Evolutionary conservation across 2,888 invertebrate genomes (phyloP).

Genomic region (Dryobotodes eremita): DNA sequence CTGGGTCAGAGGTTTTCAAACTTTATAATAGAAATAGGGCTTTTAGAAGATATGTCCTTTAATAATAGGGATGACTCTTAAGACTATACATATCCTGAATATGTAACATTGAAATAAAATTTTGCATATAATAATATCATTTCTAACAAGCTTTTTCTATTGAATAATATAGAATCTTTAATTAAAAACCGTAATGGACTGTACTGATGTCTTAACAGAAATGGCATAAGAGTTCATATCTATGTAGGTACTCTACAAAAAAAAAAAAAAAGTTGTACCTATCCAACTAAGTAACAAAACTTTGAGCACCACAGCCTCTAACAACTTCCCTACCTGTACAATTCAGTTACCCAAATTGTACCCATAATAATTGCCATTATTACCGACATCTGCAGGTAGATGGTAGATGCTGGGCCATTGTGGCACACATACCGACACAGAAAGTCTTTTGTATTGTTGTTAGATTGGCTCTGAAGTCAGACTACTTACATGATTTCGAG

Average conservation of each 20-base stretch:
- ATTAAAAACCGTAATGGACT: no score
- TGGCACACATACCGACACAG: constrained; percentile 44
- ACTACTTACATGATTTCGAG: constrained; percentile 31
- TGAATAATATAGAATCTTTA: no score
- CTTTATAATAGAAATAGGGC: constrained; percentile 14
- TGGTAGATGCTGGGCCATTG: constrained; percentile 29
- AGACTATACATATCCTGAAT: no score
- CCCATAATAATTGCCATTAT: constrained; percentile 88
- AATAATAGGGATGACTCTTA: no score
- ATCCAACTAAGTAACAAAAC: constrained; percentile 42
- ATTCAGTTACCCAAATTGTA: constrained; percentile 80
- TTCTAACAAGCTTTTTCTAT: no score
- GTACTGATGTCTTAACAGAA: no score
- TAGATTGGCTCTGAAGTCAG: constrained; percentile 43
- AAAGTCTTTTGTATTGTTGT: constrained; percentile 54
- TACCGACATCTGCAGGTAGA: constrained; percentile 74
- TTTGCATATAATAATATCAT: no score
- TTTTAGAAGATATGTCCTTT: neutral
- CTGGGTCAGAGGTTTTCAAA: constrained; percentile 74
- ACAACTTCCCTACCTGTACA: constrained; percentile 80
- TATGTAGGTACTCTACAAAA: no score
- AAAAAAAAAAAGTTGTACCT: neutral
- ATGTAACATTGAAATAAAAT: no score
- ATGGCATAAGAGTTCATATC: no score
- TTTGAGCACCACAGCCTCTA: constrained; percentile 76